Conservation (phyloP, 2,797 vertebrate species). For the Tokudaia muenninki region DNA sequence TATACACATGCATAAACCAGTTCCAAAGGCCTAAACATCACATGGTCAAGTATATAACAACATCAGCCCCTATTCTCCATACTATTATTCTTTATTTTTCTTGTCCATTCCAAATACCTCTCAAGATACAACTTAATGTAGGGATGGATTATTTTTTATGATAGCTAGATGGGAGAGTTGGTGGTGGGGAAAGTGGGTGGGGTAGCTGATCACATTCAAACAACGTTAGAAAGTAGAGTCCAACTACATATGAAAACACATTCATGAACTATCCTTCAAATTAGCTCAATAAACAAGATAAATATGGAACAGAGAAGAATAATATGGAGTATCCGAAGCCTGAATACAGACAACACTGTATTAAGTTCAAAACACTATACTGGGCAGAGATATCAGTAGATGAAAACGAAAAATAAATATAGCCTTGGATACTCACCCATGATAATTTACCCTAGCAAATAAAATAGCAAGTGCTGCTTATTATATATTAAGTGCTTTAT, state of each 20-base stretch:
- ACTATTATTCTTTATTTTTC: background rate
- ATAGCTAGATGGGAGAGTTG: background rate
- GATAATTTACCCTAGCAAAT: conserved; percentile 22
- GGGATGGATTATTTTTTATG: background rate
- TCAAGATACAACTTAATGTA: background rate
- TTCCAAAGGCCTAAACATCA: background rate
- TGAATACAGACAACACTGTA: background rate
- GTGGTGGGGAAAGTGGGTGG: background rate
- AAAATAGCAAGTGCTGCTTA: background rate
- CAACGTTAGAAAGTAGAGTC: background rate
- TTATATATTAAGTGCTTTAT: too few species aligned
- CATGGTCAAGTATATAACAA: background rate
- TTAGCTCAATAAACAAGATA: background rate
- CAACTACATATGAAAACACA: background rate
- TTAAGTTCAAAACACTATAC: conserved; percentile 32
- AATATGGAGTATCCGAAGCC: background rate
- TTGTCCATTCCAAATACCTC: background rate
- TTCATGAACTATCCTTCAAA: background rate
- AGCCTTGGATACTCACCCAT: background rate
- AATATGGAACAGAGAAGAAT: background rate
- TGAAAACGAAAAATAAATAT: background rate
- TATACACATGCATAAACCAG: background rate
- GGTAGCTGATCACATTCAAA: background rate
- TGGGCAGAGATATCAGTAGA: background rate
- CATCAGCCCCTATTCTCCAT: background rate